Percentiles rank a stretch among this genome's conserved stretches.
phyloP scores from a whole-genome alignment of 1,140 invertebrate genomes.

The Sweltsa coloradensis region DNA sequence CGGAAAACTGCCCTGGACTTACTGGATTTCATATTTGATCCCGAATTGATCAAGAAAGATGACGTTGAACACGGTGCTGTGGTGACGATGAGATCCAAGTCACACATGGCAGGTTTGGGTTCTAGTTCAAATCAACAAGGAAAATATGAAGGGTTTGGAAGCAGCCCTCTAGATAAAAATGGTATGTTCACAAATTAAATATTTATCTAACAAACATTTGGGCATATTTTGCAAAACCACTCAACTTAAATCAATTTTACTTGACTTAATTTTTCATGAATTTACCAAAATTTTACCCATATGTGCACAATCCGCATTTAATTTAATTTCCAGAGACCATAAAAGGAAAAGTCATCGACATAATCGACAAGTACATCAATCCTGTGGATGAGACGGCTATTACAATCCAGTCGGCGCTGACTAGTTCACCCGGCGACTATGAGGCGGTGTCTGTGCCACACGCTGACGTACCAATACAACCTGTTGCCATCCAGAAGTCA shows the following conservation, averaged over 20 bases:
- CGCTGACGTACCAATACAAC: background rate
- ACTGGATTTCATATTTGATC: constrained; percentile 5
- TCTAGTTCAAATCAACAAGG: background rate
- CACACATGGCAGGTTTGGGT: constrained; percentile 8
- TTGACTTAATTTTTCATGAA: no score
- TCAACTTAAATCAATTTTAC: no score
- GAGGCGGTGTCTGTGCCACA: constrained; percentile 1
- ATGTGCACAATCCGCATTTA: no score
- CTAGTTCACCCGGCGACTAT: constrained; percentile 1
- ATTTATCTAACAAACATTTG: background rate
- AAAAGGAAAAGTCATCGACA: constrained; percentile 11
- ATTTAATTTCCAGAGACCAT: constrained; percentile 6
- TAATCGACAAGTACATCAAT: constrained; percentile 4
- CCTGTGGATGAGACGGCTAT: constrained; percentile 2
- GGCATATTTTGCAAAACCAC: no score
- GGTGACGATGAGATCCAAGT: no score
- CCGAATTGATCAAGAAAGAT: constrained; percentile 6
- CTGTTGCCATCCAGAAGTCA: background rate
- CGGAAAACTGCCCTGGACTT: constrained; percentile 6
- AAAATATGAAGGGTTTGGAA: constrained; percentile 15
- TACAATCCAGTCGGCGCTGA: constrained; percentile 3
- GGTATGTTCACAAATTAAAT: background rate
- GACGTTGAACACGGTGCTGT: no score
- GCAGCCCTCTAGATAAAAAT: constrained; percentile 10
- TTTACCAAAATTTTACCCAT: no score